Evolutionary conservation across 2,797 vertebrate species (phyloP).

Genomic region (Echiichthys vipera): DNA sequence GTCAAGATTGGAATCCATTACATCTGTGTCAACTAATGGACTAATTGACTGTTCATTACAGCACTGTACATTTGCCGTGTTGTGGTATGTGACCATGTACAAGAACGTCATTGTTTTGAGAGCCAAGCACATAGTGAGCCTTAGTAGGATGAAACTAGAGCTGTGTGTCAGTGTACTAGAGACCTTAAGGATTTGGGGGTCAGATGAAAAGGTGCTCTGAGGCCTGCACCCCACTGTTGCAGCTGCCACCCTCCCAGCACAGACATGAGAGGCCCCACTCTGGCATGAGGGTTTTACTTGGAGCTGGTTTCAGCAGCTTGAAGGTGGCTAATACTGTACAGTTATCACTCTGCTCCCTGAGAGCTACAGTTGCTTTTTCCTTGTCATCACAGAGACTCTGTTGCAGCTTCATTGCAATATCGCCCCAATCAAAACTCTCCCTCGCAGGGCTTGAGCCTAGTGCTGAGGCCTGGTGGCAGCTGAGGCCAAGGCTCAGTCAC

Average conservation of each 20-base stretch:
- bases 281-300: constrained; percentile 72
- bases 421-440: constrained; percentile 61
- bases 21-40: constrained; percentile 25
- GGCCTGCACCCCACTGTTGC: constrained; percentile 63
- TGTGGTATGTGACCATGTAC: constrained; percentile 54
- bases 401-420: constrained; percentile 66
- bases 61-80: constrained; percentile 42
- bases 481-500: constrained; percentile 57
- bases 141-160: constrained; percentile 77
- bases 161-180: constrained; percentile 65
- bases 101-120: constrained; percentile 70
- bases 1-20: constrained; percentile 1
- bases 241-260: constrained; percentile 70
- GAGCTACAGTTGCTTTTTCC: constrained; percentile 72
- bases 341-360: constrained; percentile 71
- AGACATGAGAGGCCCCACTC: constrained; percentile 54
- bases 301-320: constrained; percentile 66
- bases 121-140: constrained; percentile 67
- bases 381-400: constrained; percentile 76
- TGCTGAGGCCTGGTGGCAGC: constrained; percentile 72
- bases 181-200: constrained; percentile 76
- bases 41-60: constrained; percentile 33
- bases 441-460: constrained; percentile 40
- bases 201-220: constrained; percentile 78
- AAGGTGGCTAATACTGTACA: constrained; percentile 73